phyloP scores from a whole-genome alignment of 1,140 invertebrate genomes.

The Batillaria attramentaria region DNA sequence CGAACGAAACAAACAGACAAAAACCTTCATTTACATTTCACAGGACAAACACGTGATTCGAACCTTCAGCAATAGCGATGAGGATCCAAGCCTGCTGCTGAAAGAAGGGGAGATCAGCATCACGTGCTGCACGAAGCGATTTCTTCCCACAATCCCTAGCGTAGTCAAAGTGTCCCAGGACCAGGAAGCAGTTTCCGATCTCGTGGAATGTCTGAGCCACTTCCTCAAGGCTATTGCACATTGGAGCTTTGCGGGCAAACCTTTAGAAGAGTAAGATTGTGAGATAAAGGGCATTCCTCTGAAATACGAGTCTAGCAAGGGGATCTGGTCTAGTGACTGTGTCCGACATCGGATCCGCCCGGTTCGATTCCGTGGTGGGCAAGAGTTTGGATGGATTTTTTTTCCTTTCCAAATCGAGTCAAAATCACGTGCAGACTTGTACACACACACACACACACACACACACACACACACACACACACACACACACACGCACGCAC shows the following conservation, averaged over 20 bases:
- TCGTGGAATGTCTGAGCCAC: constrained; percentile 69
- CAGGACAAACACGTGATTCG: background rate
- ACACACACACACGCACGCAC: constrained; percentile 12
- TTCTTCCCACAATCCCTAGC: constrained; percentile 65
- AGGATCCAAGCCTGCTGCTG: constrained; percentile 68
- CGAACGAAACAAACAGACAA: background rate
- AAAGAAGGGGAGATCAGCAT: constrained; percentile 60
- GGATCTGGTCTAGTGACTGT: background rate
- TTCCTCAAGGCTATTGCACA: constrained; percentile 58
- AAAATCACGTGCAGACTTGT: no score
- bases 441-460: constrained; percentile 23
- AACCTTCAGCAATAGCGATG: constrained; percentile 60
- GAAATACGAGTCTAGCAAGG: background rate
- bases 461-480: constrained; percentile 20
- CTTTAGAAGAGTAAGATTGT: constrained; percentile 39
- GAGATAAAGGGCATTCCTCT: background rate
- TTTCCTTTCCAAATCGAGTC: no score
- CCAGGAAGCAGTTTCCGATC: constrained; percentile 71
- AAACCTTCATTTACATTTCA: background rate
- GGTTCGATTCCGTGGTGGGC: no score
- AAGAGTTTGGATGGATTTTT: no score
- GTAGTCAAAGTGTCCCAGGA: constrained; percentile 59
- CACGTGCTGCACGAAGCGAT: constrained; percentile 59
- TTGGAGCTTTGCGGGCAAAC: constrained; percentile 62
- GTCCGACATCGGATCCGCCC: background rate